Evolutionary conservation across 2,888 invertebrate genomes (phyloP), one percentile per base, ranked within the genome.

Genomic region (Nycteola revayana): DNA sequence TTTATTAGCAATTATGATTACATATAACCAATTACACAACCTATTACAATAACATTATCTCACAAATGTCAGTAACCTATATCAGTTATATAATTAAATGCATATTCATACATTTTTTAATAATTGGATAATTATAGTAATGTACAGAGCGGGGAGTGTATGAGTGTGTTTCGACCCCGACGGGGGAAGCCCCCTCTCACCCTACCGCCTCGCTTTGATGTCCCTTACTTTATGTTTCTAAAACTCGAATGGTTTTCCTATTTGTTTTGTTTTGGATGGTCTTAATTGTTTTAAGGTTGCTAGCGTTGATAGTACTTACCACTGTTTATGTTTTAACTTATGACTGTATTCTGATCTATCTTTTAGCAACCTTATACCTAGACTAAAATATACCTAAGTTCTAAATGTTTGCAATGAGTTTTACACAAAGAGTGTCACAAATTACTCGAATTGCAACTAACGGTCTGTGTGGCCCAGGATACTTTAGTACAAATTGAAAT

Each of bases 41-140:
- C 31, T 35, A 25, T 11, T 28, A 30, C 25, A 45, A 44, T 28
- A 49, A 18, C 30, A 34, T 34, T 48, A 40, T 43, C 50, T 51
- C 29, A 39, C 29, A 23, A 11, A 35, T 51, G 44, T 50, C 52
- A 36, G 36, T 48, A 44, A 37, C 44, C 52, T 48, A 48, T 21
- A 49, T 52, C 37, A 29, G 39, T 39, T 28, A 34, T 52, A 20
- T 37, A 45, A 53, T 48, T 48, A 48, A 64, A 66, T 55, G 61
- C 49, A 58, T 49, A 51, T 63, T 68, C 57, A 60, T 56, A 63
- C 60, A 62, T 63, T 71, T 62, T 75, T 69, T 60, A 61, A 70
- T 84, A 84, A 83, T 84, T 79, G 76, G 75, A 81, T 86, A 83
- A 85, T 87, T 86, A 86, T 75, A 72, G 75, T 85, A 85, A 87